A percentile compares a stretch with the other conserved stretches of the same genome.
Evolutionary conservation across 2,113 vertebrate species (phyloP).

Genomic region (Rhegmatorhina hoffmannsi): DNA sequence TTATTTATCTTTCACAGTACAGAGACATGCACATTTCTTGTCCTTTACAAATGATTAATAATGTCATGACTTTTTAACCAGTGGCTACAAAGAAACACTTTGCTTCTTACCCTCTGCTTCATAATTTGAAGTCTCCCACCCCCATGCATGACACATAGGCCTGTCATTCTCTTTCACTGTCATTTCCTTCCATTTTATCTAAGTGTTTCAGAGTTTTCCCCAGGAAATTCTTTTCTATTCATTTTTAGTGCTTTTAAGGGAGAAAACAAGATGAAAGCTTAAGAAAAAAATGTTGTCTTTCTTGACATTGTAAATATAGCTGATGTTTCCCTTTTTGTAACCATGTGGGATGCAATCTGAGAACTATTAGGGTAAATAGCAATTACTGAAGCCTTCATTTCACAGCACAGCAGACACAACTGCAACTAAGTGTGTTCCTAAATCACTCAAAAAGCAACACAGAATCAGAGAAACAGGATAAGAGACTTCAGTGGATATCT

Average conservation of each 20-base stretch:
- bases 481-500: not conserved
- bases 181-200: conserved; percentile 77
- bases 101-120: conserved; percentile 52
- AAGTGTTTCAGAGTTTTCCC: conserved; percentile 73
- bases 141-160: conserved; percentile 56
- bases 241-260: conserved; percentile 72
- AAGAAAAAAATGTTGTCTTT: conserved; percentile 63
- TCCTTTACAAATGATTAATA: conserved; percentile 55
- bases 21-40: conserved; percentile 17
- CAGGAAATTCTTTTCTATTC: conserved; percentile 77
- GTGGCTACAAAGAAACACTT: conserved; percentile 19
- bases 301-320: conserved; percentile 67
- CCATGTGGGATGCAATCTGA: conserved; percentile 1
- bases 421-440: not conserved
- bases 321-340: conserved; percentile 63
- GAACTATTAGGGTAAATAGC: conserved; percentile 22
- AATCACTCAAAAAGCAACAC: not conserved
- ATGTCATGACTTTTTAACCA: conserved; percentile 50
- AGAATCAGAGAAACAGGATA: not conserved
- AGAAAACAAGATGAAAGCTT: conserved; percentile 75
- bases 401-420: not conserved
- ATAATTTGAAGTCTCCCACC: conserved; percentile 55
- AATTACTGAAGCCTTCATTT: not conserved
- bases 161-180: conserved; percentile 68
- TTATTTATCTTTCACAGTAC: conserved; percentile 51